Conservation (phyloP, 2,888 invertebrate genomes). For the Sicus ferrugineus region DNA sequence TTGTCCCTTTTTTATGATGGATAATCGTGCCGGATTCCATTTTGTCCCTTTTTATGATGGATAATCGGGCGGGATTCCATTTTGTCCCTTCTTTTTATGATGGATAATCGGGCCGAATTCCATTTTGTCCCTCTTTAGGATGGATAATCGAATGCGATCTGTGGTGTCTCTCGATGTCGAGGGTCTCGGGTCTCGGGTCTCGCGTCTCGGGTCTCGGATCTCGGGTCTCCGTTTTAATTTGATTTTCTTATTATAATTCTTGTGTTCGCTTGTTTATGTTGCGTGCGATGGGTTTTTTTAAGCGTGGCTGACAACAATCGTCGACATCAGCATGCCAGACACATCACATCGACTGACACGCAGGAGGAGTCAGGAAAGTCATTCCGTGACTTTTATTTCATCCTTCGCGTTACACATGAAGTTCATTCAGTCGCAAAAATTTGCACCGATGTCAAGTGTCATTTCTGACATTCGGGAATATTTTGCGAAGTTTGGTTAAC, state of each 20-base stretch:
- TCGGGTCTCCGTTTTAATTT: too few relatives aligned
- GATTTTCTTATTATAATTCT: background rate
- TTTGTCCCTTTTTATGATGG: too few relatives aligned
- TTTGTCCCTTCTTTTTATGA: too few relatives aligned
- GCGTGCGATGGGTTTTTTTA: background rate
- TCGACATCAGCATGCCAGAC: background rate
- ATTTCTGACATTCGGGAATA: background rate
- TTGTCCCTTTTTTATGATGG: too few relatives aligned
- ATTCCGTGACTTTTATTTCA: background rate
- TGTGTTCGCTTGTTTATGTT: background rate
- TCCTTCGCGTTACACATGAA: background rate
- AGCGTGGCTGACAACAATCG: background rate
- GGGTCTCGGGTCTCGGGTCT: too few relatives aligned
- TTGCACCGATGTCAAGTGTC: slow-evolving; percentile 17
- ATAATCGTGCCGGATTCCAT: too few relatives aligned
- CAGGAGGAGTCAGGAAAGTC: slow-evolving; percentile 9
- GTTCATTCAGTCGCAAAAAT: slow-evolving; percentile 26
- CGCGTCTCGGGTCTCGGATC: too few relatives aligned
- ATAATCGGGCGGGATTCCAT: too few relatives aligned
- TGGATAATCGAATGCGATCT: too few relatives aligned
- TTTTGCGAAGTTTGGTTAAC: background rate
- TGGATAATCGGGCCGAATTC: too few relatives aligned
- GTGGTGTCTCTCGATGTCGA: too few relatives aligned
- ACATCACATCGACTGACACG: background rate
- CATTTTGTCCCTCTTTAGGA: too few relatives aligned